Evolutionary conservation across 2,888 invertebrate genomes (phyloP).

Genomic region (Drosophila kambysellisi): DNA sequence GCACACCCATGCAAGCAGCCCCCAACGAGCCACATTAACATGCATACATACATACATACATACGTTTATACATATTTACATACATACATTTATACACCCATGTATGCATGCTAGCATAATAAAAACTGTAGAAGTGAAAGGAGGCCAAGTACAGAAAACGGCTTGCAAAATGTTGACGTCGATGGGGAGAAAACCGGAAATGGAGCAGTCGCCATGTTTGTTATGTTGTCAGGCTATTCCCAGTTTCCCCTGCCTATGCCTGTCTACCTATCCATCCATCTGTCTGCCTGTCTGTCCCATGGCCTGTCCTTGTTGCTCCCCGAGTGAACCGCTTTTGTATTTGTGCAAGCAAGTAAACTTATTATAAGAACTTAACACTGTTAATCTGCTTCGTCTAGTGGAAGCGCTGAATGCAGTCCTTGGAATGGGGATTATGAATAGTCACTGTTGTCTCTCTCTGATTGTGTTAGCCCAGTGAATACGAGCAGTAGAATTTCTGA

Average conservation of each 20-base stretch:
- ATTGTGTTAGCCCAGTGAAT: constrained; percentile 6
- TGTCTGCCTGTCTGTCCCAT: not conserved
- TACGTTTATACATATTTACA: not conserved
- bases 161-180: constrained; percentile 22
- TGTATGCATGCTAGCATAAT: constrained; percentile 1
- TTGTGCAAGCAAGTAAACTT: constrained; percentile 77
- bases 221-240: constrained; percentile 58
- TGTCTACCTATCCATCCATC: constrained; percentile 2
- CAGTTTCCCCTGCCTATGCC: constrained; percentile 20
- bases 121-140: constrained; percentile 27
- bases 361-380: constrained; percentile 80
- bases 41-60: constrained; percentile 13
- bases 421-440: constrained; percentile 21
- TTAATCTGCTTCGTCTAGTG: constrained; percentile 81
- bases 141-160: constrained; percentile 60
- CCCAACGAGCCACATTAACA: constrained; percentile 3
- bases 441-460: constrained; percentile 8
- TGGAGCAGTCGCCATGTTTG: constrained; percentile 74
- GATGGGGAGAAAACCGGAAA: constrained; percentile 57
- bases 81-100: not conserved
- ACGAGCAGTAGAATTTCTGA: not conserved
- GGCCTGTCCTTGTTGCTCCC: constrained; percentile 8
- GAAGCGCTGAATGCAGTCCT: constrained; percentile 49
- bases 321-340: constrained; percentile 59
- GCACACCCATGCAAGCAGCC: constrained; percentile 50